Conservation (phyloP, 2,888 invertebrate genomes). For the Coleophora deauratella region DNA sequence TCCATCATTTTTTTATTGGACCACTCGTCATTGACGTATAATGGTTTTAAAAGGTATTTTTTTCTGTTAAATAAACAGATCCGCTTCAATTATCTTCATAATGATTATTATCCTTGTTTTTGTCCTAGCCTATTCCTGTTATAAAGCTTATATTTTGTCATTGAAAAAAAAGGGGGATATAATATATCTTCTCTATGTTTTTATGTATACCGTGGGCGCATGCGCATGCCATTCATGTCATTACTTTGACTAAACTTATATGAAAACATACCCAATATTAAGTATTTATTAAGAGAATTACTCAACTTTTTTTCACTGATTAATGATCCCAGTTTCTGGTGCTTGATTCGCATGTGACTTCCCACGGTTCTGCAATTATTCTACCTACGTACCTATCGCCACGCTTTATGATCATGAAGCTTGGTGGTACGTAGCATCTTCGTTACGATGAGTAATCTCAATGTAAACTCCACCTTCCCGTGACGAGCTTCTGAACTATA, state of each 20-base stretch:
- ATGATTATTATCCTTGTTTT: constrained; percentile 24
- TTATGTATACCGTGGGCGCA: too few relatives aligned
- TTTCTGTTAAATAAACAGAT: constrained; percentile 26
- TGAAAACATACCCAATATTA: too few relatives aligned
- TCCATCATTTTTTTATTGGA: neutral
- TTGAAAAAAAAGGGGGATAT: too few relatives aligned
- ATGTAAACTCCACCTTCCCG: constrained; percentile 47
- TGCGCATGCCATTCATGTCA: too few relatives aligned
- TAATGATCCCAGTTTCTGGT: neutral
- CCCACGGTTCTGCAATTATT: constrained; percentile 34
- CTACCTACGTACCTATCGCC: constrained; percentile 16
- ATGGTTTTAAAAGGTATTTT: constrained; percentile 18
- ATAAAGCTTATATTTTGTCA: too few relatives aligned
- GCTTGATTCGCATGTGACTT: constrained; percentile 17
- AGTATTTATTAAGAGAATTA: too few relatives aligned
- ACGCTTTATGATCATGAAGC: constrained; percentile 26
- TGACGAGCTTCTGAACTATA: constrained; percentile 58
- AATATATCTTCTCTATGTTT: too few relatives aligned
- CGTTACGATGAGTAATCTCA: constrained; percentile 41
- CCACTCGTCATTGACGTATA: constrained; percentile 11
- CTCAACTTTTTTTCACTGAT: too few relatives aligned
- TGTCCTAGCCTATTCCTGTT: too few relatives aligned
- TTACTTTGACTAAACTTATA: too few relatives aligned
- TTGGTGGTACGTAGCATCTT: constrained; percentile 25
- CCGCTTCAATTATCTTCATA: constrained; percentile 27